Conservation (phyloP, 2,888 invertebrate genomes). For the Clusia tigrina region DNA sequence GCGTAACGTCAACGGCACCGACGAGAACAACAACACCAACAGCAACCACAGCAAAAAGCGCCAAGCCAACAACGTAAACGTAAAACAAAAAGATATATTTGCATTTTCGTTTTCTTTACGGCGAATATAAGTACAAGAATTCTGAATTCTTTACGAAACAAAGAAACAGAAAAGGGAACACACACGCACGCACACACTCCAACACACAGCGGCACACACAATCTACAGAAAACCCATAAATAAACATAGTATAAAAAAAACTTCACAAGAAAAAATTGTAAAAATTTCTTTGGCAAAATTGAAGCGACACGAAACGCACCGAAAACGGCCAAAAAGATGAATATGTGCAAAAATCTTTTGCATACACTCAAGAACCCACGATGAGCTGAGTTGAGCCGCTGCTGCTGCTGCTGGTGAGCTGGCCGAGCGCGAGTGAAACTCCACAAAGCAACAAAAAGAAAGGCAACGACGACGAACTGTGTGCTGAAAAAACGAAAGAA, state of each 20-base stretch:
- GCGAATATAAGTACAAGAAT: neutral
- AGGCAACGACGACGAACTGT: slow-evolving; percentile 33
- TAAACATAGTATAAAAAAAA: slow-evolving; percentile 34
- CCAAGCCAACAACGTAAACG: neutral
- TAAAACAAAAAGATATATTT: neutral
- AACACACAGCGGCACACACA: neutral
- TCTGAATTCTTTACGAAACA: no score
- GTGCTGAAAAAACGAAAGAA: neutral
- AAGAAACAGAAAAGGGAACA: slow-evolving; percentile 15
- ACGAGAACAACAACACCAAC: no score
- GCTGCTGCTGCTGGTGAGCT: slow-evolving; percentile 20
- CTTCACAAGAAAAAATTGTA: slow-evolving; percentile 20
- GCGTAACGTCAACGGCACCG: no score
- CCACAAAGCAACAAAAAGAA: slow-evolving; percentile 27
- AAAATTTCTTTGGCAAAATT: slow-evolving; percentile 41
- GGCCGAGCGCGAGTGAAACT: slow-evolving; percentile 43
- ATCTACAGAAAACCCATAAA: slow-evolving; percentile 1
- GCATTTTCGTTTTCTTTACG: neutral
- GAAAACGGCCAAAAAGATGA: slow-evolving; percentile 64
- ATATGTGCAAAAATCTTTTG: slow-evolving; percentile 64
- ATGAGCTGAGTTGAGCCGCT: slow-evolving; percentile 28
- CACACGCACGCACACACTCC: neutral
- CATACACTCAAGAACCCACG: slow-evolving; percentile 62
- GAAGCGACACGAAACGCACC: slow-evolving; percentile 57
- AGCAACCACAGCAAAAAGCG: neutral